phyloP scores from a whole-genome alignment of 1,140 invertebrate genomes.

The Heliconius congener region DNA sequence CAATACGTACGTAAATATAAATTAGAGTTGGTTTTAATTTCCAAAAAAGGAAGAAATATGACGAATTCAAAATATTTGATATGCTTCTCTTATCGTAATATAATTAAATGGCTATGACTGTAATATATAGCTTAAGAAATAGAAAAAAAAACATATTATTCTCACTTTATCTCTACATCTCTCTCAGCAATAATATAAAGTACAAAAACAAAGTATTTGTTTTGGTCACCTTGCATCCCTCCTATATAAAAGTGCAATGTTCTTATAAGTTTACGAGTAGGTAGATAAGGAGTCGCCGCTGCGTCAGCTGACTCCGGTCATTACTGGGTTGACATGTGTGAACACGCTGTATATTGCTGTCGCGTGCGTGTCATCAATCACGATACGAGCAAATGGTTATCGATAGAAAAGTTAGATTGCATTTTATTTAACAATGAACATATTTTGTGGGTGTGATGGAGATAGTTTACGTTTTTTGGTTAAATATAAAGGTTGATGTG shows the following conservation, averaged over 20 bases:
- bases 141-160: neutral
- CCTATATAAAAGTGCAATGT: constrained; percentile 50
- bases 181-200: neutral
- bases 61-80: too few relatives aligned
- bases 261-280: constrained; percentile 53
- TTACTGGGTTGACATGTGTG: constrained; percentile 16
- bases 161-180: neutral
- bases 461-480: neutral
- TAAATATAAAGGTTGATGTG: too few relatives aligned
- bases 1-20: too few relatives aligned
- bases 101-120: too few relatives aligned
- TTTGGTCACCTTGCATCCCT: constrained; percentile 20
- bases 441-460: neutral
- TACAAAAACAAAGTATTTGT: constrained; percentile 29
- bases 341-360: constrained; percentile 17
- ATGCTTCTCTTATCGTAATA: too few relatives aligned
- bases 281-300: constrained; percentile 55
- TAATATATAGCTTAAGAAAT: neutral
- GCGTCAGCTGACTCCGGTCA: constrained; percentile 58
- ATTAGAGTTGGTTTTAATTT: too few relatives aligned
- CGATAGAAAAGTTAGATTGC: constrained; percentile 19
- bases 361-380: constrained; percentile 21
- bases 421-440: constrained; percentile 17
- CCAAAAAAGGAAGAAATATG: too few relatives aligned
- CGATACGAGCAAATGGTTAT: constrained; percentile 18